These are phyloP conservation scores for Zenarchopterus dispar DNA, from an alignment of 2,797 vertebrate species.

Conservation along the genomic window DNA sequence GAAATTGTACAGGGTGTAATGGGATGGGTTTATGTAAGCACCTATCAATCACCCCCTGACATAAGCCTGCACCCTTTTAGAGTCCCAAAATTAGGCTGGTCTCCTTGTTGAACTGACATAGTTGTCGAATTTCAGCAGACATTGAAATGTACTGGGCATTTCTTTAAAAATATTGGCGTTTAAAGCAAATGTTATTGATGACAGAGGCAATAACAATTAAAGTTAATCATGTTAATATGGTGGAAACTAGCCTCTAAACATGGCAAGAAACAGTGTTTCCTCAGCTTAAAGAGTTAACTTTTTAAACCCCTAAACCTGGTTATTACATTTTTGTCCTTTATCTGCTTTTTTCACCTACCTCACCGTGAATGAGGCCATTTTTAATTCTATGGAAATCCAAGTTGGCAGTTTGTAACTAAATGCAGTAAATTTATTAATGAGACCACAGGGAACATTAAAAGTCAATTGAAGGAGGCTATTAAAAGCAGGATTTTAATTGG, in stretches of 20 bases:
- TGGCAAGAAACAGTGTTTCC: constrained; percentile 46
- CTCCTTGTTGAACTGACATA: constrained; percentile 38
- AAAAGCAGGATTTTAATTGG: constrained; percentile 83
- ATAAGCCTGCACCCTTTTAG: constrained; percentile 71
- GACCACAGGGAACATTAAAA: constrained; percentile 81
- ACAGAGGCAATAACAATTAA: constrained; percentile 33
- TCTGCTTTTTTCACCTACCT: constrained; percentile 56
- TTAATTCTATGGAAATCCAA: constrained; percentile 71
- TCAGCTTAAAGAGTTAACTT: constrained; percentile 21
- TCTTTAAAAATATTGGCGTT: constrained; percentile 32
- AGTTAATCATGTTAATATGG: constrained; percentile 50
- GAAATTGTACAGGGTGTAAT: constrained; percentile 67
- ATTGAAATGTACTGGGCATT: constrained; percentile 43
- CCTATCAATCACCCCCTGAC: constrained; percentile 76
- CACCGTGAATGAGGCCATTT: constrained; percentile 39
- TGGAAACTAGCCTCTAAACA: constrained; percentile 16
- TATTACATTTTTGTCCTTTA: constrained; percentile 38
- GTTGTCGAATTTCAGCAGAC: constrained; percentile 55
- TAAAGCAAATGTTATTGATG: constrained; percentile 23
- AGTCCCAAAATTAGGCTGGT: constrained; percentile 63
- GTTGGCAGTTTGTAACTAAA: constrained; percentile 81
- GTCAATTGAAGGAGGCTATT: constrained; percentile 83
- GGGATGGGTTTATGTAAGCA: constrained; percentile 71
- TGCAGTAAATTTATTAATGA: constrained; percentile 81
- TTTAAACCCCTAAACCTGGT: constrained; percentile 40